Conservation (phyloP, 35 echinoderm and acorn worm species). For the Heliocidaris tuberculata region DNA sequence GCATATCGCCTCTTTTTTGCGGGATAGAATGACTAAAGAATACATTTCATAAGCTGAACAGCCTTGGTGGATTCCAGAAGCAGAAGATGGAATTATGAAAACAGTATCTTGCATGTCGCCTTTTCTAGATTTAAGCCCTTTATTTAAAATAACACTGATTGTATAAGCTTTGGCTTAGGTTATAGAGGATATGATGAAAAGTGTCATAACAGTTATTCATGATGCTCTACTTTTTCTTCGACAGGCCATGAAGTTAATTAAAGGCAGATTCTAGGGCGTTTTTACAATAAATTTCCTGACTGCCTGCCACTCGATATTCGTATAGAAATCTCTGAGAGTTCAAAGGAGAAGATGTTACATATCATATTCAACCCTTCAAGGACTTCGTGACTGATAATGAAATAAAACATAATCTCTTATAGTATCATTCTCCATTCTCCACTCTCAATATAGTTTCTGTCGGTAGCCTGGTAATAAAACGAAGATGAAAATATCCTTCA, state of each 20-base stretch:
- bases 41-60: not conserved
- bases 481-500: too few relatives aligned
- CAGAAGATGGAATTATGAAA: not conserved
- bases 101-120: not conserved
- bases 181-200: not conserved
- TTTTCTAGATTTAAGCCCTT: not conserved
- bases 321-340: too few relatives aligned
- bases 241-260: not conserved
- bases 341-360: too few relatives aligned
- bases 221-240: not conserved
- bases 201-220: not conserved
- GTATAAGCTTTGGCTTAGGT: not conserved
- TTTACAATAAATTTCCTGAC: not conserved
- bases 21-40: not conserved
- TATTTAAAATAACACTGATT: not conserved
- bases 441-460: too few relatives aligned
- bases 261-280: not conserved
- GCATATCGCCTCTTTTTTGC: not conserved
- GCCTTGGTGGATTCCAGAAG: not conserved
- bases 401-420: too few relatives aligned
- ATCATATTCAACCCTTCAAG: too few relatives aligned
- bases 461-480: too few relatives aligned
- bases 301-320: too few relatives aligned
- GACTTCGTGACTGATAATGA: too few relatives aligned
- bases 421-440: too few relatives aligned